Evolutionary conservation across 2,888 invertebrate genomes (phyloP).

Genomic region (Atethmia centrago): DNA sequence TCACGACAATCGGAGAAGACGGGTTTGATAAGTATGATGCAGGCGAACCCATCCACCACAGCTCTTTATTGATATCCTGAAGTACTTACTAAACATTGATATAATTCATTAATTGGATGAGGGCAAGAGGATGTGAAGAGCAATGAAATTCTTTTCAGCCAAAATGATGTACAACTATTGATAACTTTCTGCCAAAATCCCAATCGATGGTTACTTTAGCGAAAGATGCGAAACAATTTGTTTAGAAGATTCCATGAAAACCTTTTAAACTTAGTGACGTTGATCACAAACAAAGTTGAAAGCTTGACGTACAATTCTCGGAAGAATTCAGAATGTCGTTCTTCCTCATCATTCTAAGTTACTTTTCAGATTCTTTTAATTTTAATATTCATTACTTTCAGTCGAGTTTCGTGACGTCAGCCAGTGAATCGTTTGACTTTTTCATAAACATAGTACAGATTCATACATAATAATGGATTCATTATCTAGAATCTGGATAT

Average conservation of each 20-base stretch:
- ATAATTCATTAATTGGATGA: not conserved
- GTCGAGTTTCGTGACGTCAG: not conserved
- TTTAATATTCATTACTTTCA: not conserved
- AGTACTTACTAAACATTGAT: too few relatives aligned
- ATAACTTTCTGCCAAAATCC: not conserved
- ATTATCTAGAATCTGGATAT: slow-evolving; percentile 36
- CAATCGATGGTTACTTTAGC: not conserved
- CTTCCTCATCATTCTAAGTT: not conserved
- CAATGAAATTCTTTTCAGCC: not conserved
- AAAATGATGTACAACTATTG: not conserved
- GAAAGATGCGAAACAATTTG: slow-evolving; percentile 3
- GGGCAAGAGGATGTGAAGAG: not conserved
- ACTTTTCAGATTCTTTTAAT: not conserved
- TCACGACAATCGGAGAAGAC: slow-evolving; percentile 38
- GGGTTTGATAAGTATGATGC: slow-evolving; percentile 11
- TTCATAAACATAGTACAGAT: slow-evolving; percentile 3
- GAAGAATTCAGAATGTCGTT: slow-evolving; percentile 2
- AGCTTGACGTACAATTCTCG: slow-evolving; percentile 19
- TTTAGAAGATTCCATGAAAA: slow-evolving; percentile 19
- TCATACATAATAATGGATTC: slow-evolving; percentile 34
- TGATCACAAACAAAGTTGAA: slow-evolving; percentile 29
- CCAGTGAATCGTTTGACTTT: not conserved
- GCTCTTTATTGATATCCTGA: too few relatives aligned
- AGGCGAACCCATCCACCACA: too few relatives aligned
- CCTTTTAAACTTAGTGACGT: slow-evolving; percentile 39